Evolutionary conservation across 1,140 invertebrate genomes (phyloP), one percentile per base, ranked within the genome.

Genomic region (Druon quercuslanigerum): DNA sequence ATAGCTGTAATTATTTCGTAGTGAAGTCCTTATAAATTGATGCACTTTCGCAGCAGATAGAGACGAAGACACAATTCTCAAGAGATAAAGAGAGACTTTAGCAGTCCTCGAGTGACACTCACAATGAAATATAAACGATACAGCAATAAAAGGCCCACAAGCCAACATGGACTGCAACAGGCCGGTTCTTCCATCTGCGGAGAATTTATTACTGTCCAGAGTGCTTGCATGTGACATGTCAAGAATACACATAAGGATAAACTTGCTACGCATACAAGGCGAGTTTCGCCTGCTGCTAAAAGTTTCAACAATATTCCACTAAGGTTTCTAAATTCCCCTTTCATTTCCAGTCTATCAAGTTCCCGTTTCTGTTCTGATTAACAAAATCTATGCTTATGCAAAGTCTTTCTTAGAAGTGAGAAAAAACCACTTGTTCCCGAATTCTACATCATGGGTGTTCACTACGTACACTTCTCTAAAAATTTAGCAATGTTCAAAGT

Each of bases 81-180:
- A 16, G 60, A 66, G 60, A 66, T 66, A 66, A 66, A 14, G 25
- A 66, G 57, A 33, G 14, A 66, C 25, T 66, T 66, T 66, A 66
- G 60, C n/a, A 66, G 25, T 66, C 60, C 40, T 25, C 60, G 60
- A 66, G 60, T 66, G 33, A 20, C 60, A 66, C 19, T 71, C 75
- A 50, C 71, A 56, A 71, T 78, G 77, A 78, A 78, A 78, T 78
- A 79, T 79, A 79, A 79, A 79, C 54, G 73, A 79, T 73, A 75
- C 57, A 52, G 46, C 73, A 66, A 79, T 73, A 74, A 74, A 78
- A 51, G 57, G 60, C 60, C 60, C 60, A 66, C 60, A 71, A 72
- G 46, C 9, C 19, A 20, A 56, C 75, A 50, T 72, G 51, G 50
- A 54, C 25, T 52, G 60, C 74, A 52, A 51, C 20, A 50, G 51